phyloP scores from a whole-genome alignment of 2,888 invertebrate species.

The Spicauda simplicius region DNA sequence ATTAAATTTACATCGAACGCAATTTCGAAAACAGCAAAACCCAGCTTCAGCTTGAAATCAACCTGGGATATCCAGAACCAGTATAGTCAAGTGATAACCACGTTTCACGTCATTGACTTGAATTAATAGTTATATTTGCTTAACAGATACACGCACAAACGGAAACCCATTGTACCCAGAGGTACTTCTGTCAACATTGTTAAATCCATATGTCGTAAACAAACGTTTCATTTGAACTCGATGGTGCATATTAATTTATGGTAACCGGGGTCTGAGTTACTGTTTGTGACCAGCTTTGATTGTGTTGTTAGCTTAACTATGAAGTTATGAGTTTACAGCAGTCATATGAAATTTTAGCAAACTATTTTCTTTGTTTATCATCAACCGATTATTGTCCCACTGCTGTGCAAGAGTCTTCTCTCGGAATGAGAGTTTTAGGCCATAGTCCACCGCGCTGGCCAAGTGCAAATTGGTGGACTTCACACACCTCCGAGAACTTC shows the following conservation, averaged over 20 bases:
- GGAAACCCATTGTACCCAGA: constrained; percentile 28
- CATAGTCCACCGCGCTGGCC: too few relatives aligned
- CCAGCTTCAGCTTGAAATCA: too few relatives aligned
- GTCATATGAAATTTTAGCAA: too few relatives aligned
- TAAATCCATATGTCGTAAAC: constrained; percentile 26
- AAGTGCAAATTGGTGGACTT: too few relatives aligned
- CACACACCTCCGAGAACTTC: too few relatives aligned
- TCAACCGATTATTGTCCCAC: too few relatives aligned
- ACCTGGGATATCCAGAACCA: not conserved
- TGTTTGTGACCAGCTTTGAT: constrained; percentile 15
- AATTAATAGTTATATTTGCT: constrained; percentile 13
- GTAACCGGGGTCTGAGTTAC: constrained; percentile 18
- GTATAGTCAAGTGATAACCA: not conserved
- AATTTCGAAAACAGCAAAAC: too few relatives aligned
- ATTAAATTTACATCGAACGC: too few relatives aligned
- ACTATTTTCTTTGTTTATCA: too few relatives aligned
- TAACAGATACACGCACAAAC: constrained; percentile 22
- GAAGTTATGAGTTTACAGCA: too few relatives aligned
- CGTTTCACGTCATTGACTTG: not conserved
- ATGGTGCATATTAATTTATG: constrained; percentile 35
- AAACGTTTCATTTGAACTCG: constrained; percentile 34
- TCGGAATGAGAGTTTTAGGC: too few relatives aligned
- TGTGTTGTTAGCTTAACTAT: not conserved
- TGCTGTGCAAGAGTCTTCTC: too few relatives aligned
- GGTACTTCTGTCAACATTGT: constrained; percentile 27